phyloP scores from a whole-genome alignment of 1,140 invertebrate genomes.

The Nasonia longicornis region DNA sequence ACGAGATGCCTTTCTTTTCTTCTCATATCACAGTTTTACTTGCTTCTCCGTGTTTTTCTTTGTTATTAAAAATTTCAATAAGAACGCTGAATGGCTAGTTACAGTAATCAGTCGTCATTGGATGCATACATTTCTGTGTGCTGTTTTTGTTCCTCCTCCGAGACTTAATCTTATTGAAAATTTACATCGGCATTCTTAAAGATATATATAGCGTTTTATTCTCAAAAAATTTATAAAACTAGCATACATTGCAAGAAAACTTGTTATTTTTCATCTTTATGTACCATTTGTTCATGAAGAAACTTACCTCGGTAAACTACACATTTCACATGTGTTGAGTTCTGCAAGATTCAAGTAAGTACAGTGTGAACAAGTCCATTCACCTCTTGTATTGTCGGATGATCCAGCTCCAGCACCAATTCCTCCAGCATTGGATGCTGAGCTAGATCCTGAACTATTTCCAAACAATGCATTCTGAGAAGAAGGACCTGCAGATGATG shows the following conservation, averaged over 20 bases:
- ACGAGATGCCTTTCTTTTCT: constrained; percentile 40
- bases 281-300: background rate
- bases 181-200: constrained; percentile 51
- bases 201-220: constrained; percentile 41
- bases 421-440: constrained; percentile 52
- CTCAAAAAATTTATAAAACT: constrained; percentile 40
- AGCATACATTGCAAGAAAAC: background rate
- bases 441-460: constrained; percentile 51
- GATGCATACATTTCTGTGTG: constrained; percentile 44
- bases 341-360: constrained; percentile 89
- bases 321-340: constrained; percentile 88
- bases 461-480: constrained; percentile 56
- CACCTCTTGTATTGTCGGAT: constrained; percentile 54
- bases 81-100: constrained; percentile 45
- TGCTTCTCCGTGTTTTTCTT: constrained; percentile 45
- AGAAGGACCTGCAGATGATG: constrained; percentile 65
- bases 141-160: constrained; percentile 23
- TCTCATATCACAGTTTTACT: constrained; percentile 46
- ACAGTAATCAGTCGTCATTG: constrained; percentile 53
- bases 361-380: constrained; percentile 93
- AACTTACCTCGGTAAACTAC: constrained; percentile 82
- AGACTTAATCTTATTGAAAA: constrained; percentile 41
- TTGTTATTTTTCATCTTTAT: background rate
- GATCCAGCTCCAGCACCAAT: constrained; percentile 55
- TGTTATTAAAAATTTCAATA: constrained; percentile 48